Percentiles rank a stretch among this genome's conserved stretches.
These are phyloP conservation scores for Pristiophorus japonicus DNA, from an alignment of 2,113 vertebrate genomes.

Conservation along the genomic window DNA sequence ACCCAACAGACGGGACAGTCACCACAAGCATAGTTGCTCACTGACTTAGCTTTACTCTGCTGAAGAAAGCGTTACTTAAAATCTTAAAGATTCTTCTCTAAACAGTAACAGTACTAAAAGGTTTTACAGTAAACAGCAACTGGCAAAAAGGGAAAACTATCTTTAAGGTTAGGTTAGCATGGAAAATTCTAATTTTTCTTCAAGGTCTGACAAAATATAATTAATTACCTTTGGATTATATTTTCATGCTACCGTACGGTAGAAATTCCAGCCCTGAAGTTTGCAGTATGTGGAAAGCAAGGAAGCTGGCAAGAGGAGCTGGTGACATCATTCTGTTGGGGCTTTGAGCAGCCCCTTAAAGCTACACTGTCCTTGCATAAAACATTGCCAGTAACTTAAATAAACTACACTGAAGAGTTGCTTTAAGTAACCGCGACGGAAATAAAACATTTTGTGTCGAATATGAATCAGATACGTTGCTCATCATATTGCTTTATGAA, in stretches of 20 bases:
- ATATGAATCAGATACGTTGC: too few species aligned
- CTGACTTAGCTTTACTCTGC: background rate
- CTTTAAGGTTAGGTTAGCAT: background rate
- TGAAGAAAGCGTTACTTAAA: background rate
- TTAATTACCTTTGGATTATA: slow-evolving; percentile 3
- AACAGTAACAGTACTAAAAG: background rate
- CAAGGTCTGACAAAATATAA: background rate
- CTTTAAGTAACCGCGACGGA: background rate
- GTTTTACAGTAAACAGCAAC: background rate
- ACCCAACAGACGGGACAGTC: background rate
- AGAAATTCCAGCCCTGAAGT: background rate
- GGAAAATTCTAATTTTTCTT: background rate
- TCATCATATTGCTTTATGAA: background rate
- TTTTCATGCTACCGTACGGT: background rate
- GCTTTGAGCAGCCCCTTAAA: slow-evolving; percentile 5
- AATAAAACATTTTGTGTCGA: background rate
- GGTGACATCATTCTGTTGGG: slow-evolving; percentile 11
- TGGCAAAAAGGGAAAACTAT: background rate
- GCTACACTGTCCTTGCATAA: background rate
- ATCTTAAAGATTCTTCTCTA: background rate
- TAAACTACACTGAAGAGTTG: background rate
- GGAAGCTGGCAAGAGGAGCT: background rate
- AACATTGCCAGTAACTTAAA: background rate
- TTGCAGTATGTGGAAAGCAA: background rate
- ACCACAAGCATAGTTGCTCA: background rate